phyloP scores from a whole-genome alignment of 2,888 invertebrate species.

The Cephus spinipes region DNA sequence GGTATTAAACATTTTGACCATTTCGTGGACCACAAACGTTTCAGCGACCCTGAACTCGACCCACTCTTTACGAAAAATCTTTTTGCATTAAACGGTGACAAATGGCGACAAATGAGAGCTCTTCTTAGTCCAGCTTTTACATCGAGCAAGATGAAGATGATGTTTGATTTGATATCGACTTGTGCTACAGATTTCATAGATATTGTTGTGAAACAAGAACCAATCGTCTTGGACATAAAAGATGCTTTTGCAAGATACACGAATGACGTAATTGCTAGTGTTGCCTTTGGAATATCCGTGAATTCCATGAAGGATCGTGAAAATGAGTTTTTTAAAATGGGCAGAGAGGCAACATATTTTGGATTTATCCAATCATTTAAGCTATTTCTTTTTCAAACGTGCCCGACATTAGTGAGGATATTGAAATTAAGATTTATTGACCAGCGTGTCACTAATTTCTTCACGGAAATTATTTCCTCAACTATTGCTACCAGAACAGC shows the following conservation, averaged over 20 bases:
- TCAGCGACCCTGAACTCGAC: constrained; percentile 36
- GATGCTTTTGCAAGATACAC: constrained; percentile 46
- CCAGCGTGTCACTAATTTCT: constrained; percentile 24
- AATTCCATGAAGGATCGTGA: constrained; percentile 51
- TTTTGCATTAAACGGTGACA: constrained; percentile 59
- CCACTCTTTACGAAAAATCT: constrained; percentile 41
- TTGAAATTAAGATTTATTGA: too few species aligned
- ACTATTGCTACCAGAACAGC: constrained; percentile 38
- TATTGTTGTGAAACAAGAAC: too few species aligned
- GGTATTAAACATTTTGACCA: constrained; percentile 44
- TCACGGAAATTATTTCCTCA: constrained; percentile 36
- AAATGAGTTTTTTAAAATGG: constrained; percentile 52
- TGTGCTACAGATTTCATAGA: constrained; percentile 41
- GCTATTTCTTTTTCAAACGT: too few species aligned
- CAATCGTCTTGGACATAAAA: constrained; percentile 53
- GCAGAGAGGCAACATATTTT: constrained; percentile 23
- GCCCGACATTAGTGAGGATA: too few species aligned
- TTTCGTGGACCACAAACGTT: constrained; percentile 35
- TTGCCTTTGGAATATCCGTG: constrained; percentile 51
- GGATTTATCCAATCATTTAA: too few species aligned
- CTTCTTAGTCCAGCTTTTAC: constrained; percentile 72
- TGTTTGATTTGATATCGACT: constrained; percentile 68
- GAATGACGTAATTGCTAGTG: constrained; percentile 52
- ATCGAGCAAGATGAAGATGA: constrained; percentile 70
- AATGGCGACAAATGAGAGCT: constrained; percentile 69